Evolutionary conservation across 1,140 invertebrate genomes (phyloP).

Genomic region (Gryllus bimaculatus): DNA sequence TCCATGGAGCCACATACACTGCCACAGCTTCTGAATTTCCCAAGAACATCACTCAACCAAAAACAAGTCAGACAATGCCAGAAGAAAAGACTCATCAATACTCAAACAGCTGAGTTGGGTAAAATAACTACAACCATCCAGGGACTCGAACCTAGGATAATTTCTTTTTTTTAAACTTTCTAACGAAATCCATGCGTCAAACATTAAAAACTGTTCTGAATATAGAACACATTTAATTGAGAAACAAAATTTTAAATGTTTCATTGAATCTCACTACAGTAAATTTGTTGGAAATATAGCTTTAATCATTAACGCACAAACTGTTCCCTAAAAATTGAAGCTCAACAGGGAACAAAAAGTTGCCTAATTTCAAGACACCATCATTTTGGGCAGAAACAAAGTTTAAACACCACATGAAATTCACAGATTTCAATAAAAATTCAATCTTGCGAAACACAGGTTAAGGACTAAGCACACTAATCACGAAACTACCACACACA

Average conservation of each 20-base stretch:
- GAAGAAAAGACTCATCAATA: background rate
- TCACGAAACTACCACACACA: background rate
- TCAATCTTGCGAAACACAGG: background rate
- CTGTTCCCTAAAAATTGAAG: too few species aligned
- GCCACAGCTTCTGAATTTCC: background rate
- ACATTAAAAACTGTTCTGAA: too few species aligned
- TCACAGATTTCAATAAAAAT: background rate
- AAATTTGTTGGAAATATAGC: too few species aligned
- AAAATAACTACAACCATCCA: background rate
- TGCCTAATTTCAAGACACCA: background rate
- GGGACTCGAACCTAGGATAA: background rate
- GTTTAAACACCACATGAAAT: conserved; percentile 1
- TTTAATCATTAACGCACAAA: too few species aligned
- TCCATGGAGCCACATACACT: background rate
- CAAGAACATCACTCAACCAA: background rate
- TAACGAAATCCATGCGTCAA: too few species aligned
- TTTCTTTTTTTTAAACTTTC: too few species aligned
- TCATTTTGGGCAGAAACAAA: background rate
- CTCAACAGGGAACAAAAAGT: background rate
- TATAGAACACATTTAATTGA: too few species aligned
- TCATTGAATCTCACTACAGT: too few species aligned
- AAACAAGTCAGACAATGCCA: background rate
- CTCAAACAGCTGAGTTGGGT: too few species aligned
- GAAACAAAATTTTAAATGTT: too few species aligned
- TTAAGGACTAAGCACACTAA: background rate